phyloP scores from a whole-genome alignment of 2,888 invertebrate species.

The Selenia dentaria region DNA sequence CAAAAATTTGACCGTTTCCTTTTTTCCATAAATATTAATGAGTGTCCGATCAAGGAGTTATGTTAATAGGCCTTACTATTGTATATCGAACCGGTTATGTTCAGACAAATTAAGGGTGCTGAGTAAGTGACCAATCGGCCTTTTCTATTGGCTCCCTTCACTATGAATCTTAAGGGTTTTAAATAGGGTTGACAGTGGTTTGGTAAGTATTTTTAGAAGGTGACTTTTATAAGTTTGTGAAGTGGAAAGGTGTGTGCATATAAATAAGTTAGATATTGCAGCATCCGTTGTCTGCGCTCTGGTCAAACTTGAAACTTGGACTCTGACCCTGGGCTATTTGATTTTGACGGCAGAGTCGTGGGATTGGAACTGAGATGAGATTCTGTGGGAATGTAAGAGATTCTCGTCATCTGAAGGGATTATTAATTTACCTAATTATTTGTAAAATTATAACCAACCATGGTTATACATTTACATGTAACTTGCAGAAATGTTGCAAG shows the following conservation, averaged over 20 bases:
- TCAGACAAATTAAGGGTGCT: conserved; percentile 75
- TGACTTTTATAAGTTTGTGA: conserved; percentile 16
- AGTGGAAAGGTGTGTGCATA: conserved; percentile 79
- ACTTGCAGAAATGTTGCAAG: too few relatives aligned
- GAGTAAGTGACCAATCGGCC: conserved; percentile 44
- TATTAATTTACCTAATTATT: not conserved
- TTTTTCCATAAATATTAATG: conserved; percentile 72
- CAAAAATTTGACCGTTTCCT: conserved; percentile 23
- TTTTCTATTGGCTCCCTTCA: not conserved
- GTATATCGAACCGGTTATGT: conserved; percentile 70
- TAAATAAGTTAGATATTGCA: conserved; percentile 69
- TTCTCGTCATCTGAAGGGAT: not conserved
- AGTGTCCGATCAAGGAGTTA: conserved; percentile 82
- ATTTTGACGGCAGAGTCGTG: conserved; percentile 66
- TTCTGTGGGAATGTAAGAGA: conserved; percentile 66
- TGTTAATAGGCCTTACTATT: conserved; percentile 75
- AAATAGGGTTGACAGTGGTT: conserved; percentile 37
- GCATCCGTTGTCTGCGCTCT: conserved; percentile 57
- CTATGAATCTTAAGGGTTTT: conserved; percentile 16
- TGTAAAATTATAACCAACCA: too few relatives aligned
- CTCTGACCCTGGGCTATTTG: conserved; percentile 69
- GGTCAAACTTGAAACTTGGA: conserved; percentile 68
- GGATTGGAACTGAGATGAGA: conserved; percentile 55
- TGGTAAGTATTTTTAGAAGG: conserved; percentile 28
- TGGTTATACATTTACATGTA: too few relatives aligned